These are phyloP conservation scores for Spinibarbus caldwelli DNA, from an alignment of 2,797 vertebrate species.

Conservation along the genomic window DNA sequence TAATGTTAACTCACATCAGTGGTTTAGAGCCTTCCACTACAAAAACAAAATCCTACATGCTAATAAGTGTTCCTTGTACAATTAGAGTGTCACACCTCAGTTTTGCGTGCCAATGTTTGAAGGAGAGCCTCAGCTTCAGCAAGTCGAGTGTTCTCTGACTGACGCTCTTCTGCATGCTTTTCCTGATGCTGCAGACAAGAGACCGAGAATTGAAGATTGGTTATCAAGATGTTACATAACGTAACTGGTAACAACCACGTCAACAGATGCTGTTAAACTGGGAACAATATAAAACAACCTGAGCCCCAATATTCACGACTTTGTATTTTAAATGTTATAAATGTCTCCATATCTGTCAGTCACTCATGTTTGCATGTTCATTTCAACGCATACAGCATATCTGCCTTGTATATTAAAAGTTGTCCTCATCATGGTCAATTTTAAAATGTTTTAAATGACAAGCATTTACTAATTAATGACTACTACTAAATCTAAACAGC, in stretches of 20 bases:
- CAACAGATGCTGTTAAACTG: too few species aligned
- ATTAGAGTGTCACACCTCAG: slow-evolving; percentile 76
- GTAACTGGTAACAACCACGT: too few species aligned
- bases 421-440: too few species aligned
- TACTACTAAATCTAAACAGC: not conserved
- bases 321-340: not conserved
- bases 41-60: not conserved
- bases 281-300: too few species aligned
- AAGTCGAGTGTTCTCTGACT: slow-evolving; percentile 76
- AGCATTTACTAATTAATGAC: not conserved
- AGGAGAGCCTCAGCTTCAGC: slow-evolving; percentile 79
- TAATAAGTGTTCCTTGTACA: not conserved
- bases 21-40: not conserved
- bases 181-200: slow-evolving; percentile 61
- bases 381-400: not conserved
- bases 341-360: not conserved
- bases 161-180: slow-evolving; percentile 68
- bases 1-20: not conserved
- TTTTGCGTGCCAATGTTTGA: slow-evolving; percentile 71
- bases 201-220: not conserved
- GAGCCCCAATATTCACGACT: too few species aligned
- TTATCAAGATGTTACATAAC: too few species aligned
- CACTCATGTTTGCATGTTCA: not conserved
- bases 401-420: too few species aligned
- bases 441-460: too few species aligned